These are phyloP conservation scores for Acromyrmex echinatior DNA, from an alignment of 1,140 invertebrate genomes.

Conservation along the genomic window DNA sequence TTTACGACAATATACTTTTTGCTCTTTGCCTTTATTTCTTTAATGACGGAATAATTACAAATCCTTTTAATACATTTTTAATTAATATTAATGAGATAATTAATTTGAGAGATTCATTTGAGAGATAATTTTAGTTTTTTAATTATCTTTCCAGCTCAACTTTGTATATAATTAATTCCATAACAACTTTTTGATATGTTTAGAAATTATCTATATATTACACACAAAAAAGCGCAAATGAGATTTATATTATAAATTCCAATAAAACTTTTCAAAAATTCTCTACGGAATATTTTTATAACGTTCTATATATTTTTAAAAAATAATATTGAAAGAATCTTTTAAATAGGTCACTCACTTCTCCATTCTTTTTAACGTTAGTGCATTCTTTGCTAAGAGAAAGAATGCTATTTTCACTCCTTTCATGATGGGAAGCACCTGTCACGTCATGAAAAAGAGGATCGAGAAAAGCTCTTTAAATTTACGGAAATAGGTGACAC, in stretches of 20 bases:
- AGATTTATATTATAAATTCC: background rate
- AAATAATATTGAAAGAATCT: background rate
- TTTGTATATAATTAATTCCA: background rate
- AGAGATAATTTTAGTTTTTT: background rate
- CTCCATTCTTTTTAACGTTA: background rate
- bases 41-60: constrained; percentile 1
- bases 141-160: background rate
- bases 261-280: background rate
- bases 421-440: background rate
- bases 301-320: background rate
- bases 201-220: background rate
- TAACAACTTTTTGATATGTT: background rate
- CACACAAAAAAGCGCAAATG: background rate
- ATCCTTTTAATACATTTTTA: background rate
- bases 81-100: constrained; percentile 17
- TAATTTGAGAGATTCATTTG: background rate
- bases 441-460: background rate
- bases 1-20: background rate
- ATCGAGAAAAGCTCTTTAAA: constrained; percentile 9
- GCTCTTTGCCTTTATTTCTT: background rate
- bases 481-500: constrained; percentile 21
- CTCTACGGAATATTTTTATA: background rate
- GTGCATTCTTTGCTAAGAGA: background rate
- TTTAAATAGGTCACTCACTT: background rate
- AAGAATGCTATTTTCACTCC: background rate